phyloP scores from a whole-genome alignment of 2,888 invertebrate species.

The Dryococelus australis region DNA sequence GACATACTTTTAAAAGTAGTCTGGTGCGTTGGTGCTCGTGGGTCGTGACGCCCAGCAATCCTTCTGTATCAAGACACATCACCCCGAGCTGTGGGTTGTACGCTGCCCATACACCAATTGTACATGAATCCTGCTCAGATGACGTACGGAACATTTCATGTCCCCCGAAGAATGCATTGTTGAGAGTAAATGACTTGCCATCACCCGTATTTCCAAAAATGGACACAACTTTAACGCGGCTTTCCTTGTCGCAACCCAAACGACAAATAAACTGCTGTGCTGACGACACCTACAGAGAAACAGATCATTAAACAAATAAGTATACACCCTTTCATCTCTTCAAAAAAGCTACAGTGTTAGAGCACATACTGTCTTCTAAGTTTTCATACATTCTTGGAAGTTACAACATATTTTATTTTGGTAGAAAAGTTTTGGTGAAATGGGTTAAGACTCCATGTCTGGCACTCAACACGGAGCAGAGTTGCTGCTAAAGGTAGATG shows the following conservation, averaged over 20 bases:
- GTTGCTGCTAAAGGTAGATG: too few species aligned
- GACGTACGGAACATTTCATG: slow-evolving; percentile 71
- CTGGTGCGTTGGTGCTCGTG: slow-evolving; percentile 71
- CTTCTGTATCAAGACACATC: slow-evolving; percentile 81
- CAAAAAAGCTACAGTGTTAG: too few species aligned
- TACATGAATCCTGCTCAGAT: slow-evolving; percentile 73
- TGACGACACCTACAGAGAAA: slow-evolving; percentile 56
- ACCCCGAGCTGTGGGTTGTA: slow-evolving; percentile 70
- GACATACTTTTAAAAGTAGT: slow-evolving; percentile 70
- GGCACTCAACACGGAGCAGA: too few species aligned
- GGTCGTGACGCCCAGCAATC: slow-evolving; percentile 70
- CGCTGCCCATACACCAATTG: slow-evolving; percentile 80
- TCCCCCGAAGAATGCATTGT: slow-evolving; percentile 73
- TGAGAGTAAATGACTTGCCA: slow-evolving; percentile 82
- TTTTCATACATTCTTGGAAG: too few species aligned
- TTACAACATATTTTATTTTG: too few species aligned
- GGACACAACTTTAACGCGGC: slow-evolving; percentile 78
- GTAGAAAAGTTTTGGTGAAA: too few species aligned
- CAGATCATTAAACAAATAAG: background rate
- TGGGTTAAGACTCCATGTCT: too few species aligned
- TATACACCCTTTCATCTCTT: too few species aligned
- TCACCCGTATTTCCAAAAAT: slow-evolving; percentile 87
- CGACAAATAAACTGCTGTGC: slow-evolving; percentile 63
- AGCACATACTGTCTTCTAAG: too few species aligned
- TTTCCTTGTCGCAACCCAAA: slow-evolving; percentile 61